A percentile compares a stretch with the other conserved stretches of the same genome.
Conservation (phyloP, 2,797 vertebrate species). For the Chanos chanos region DNA sequence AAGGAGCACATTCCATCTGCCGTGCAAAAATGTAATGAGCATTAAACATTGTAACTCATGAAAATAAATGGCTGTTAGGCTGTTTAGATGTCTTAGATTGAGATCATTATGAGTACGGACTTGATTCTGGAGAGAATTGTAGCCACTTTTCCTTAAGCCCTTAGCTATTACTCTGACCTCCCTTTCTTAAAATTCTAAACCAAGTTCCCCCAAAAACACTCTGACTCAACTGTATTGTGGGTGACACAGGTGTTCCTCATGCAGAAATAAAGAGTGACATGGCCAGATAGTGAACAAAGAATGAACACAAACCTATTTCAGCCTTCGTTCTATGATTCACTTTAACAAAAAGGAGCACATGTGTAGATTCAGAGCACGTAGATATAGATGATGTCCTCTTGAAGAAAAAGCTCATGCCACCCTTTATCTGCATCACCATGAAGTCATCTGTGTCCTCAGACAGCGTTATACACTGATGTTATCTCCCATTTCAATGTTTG, state of each 20-base stretch:
- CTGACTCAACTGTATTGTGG: neutral
- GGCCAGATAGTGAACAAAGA: conserved; percentile 4
- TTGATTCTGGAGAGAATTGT: conserved; percentile 10
- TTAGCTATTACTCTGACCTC: neutral
- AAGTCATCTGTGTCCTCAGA: conserved; percentile 14
- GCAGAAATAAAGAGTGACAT: conserved; percentile 11
- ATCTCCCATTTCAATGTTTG: conserved; percentile 35
- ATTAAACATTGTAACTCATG: conserved; percentile 51
- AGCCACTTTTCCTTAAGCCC: conserved; percentile 2
- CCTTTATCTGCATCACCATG: conserved; percentile 33
- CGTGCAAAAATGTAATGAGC: conserved; percentile 39
- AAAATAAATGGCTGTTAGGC: conserved; percentile 45
- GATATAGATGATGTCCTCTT: conserved; percentile 26
- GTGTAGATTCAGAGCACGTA: neutral
- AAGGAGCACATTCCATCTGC: conserved; percentile 36
- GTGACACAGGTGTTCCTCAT: neutral
- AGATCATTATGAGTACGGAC: conserved; percentile 38
- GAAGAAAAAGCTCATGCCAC: conserved; percentile 16
- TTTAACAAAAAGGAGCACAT: neutral
- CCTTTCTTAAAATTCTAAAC: neutral
- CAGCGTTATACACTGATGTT: conserved; percentile 26
- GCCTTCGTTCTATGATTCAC: conserved; percentile 11
- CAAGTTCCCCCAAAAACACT: neutral
- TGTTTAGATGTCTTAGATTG: conserved; percentile 44
- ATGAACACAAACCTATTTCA: conserved; percentile 7